A percentile compares a stretch with the other conserved stretches of the same genome.
These are phyloP conservation scores for Notodromas monacha DNA, from an alignment of 2,888 invertebrate species.

Conservation along the genomic window DNA sequence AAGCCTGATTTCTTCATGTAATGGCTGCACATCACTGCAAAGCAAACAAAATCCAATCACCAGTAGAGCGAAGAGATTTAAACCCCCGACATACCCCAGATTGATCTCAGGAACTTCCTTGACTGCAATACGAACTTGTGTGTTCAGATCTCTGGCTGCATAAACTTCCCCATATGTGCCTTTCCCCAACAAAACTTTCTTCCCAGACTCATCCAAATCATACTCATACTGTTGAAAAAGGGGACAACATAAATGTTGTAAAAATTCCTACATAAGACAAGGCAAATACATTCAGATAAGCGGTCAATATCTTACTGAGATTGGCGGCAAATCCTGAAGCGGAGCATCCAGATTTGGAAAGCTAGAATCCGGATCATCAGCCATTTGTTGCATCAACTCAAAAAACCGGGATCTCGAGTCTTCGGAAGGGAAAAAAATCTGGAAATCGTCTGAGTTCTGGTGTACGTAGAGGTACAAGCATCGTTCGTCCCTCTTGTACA, in stretches of 20 bases:
- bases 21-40: slow-evolving; percentile 52
- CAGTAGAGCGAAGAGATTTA: background rate
- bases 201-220: slow-evolving; percentile 61
- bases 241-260: no score
- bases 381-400: slow-evolving; percentile 50
- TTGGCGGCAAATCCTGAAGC: no score
- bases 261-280: no score
- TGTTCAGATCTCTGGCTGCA: slow-evolving; percentile 68
- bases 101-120: slow-evolving; percentile 94
- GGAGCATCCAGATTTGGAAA: no score
- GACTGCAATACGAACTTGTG: slow-evolving; percentile 74
- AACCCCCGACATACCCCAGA: slow-evolving; percentile 25
- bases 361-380: slow-evolving; percentile 47
- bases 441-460: slow-evolving; percentile 92
- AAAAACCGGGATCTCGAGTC: slow-evolving; percentile 49
- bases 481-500: slow-evolving; percentile 79
- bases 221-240: slow-evolving; percentile 37
- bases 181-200: slow-evolving; percentile 53
- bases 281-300: no score
- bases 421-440: slow-evolving; percentile 80
- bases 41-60: slow-evolving; percentile 1
- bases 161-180: slow-evolving; percentile 87
- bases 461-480: slow-evolving; percentile 88
- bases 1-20: slow-evolving; percentile 89
- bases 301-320: no score